A percentile compares a stretch with the other conserved stretches of the same genome.
phyloP scores from a whole-genome alignment of 2,888 invertebrate species.

The Philhelius pedissequus region DNA sequence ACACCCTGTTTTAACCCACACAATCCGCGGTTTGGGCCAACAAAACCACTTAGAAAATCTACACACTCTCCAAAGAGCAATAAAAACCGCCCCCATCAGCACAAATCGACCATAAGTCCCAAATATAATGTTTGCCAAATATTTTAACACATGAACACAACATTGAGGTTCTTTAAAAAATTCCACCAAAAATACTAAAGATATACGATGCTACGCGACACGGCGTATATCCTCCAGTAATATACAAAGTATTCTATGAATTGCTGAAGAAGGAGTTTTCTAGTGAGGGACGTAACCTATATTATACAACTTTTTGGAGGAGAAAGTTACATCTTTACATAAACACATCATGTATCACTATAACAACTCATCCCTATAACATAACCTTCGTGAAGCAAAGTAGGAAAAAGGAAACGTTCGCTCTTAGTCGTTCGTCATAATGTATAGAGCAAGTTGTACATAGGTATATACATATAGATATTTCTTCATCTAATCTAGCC shows the following conservation, averaged over 20 bases:
- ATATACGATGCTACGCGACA: background rate
- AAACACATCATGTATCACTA: constrained; percentile 11
- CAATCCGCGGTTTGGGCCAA: background rate
- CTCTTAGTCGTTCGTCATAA: background rate
- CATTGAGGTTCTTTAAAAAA: constrained; percentile 11
- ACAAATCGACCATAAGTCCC: constrained; percentile 24
- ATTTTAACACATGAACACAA: constrained; percentile 14
- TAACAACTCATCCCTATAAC: no score
- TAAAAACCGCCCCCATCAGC: constrained; percentile 22
- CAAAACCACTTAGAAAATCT: background rate
- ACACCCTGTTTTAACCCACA: background rate
- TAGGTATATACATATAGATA: background rate
- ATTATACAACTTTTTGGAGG: background rate
- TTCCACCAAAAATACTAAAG: background rate
- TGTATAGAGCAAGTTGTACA: background rate
- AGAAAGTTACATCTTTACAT: background rate
- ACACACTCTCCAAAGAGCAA: background rate
- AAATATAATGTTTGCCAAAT: constrained; percentile 21
- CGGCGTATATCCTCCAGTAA: background rate
- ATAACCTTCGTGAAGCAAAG: background rate
- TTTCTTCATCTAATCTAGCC: constrained; percentile 11
- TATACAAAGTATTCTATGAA: background rate
- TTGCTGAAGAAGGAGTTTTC: constrained; percentile 1
- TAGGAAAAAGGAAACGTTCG: background rate
- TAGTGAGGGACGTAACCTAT: constrained; percentile 7